Conservation (phyloP, 2,113 vertebrate species). For the Mustela lutreola region DNA sequence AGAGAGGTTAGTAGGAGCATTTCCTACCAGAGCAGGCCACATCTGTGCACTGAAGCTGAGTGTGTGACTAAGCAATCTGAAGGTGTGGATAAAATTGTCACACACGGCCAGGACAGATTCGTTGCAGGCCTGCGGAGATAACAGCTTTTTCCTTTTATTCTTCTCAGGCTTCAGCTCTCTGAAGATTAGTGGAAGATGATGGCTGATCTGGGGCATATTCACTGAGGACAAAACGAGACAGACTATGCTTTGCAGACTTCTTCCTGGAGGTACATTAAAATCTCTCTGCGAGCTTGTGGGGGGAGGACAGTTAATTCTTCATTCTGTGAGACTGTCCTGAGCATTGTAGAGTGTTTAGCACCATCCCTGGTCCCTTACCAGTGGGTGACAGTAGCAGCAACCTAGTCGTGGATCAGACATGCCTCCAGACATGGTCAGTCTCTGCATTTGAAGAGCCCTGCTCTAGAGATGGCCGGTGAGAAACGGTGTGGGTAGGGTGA, state of each 20-base stretch:
- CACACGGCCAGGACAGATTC: neutral
- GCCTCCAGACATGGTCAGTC: neutral
- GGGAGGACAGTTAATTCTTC: neutral
- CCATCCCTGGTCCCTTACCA: neutral
- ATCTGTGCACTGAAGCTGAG: neutral
- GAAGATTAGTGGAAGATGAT: neutral
- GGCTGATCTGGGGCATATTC: neutral
- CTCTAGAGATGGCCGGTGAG: neutral
- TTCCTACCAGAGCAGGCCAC: neutral
- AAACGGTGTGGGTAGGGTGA: no score
- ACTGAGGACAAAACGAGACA: neutral
- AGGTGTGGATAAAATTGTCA: neutral
- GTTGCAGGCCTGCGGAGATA: neutral
- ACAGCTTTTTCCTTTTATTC: constrained; percentile 18
- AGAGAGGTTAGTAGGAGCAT: neutral
- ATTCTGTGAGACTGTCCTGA: no score
- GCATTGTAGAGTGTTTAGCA: neutral
- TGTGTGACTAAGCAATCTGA: neutral
- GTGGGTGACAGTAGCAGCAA: no score
- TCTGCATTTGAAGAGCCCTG: neutral
- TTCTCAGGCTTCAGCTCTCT: neutral
- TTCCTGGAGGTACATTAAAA: neutral
- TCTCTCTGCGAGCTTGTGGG: neutral
- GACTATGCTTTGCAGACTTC: neutral
- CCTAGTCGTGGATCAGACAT: neutral